Conservation (phyloP, 2,797 vertebrate genomes). For the Gorsachius magnificus region DNA sequence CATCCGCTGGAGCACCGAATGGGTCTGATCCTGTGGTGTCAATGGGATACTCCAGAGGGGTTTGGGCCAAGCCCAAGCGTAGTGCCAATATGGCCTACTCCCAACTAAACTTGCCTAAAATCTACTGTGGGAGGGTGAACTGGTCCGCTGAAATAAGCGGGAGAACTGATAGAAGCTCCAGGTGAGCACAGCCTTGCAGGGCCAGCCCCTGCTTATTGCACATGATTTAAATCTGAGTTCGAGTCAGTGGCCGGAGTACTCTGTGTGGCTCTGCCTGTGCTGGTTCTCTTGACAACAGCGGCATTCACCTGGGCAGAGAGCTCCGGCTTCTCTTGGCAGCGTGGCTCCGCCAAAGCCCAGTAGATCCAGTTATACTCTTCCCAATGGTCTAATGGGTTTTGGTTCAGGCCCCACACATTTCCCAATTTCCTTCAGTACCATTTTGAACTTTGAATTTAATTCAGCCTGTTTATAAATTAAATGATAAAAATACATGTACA, state of each 20-base stretch:
- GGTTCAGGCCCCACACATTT: not conserved
- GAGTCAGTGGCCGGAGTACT: no score
- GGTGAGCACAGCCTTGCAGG: not conserved
- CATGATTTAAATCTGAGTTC: fast-evolving
- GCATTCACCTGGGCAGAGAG: not conserved
- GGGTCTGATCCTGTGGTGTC: not conserved
- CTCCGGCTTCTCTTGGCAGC: not conserved
- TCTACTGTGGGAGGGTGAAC: not conserved
- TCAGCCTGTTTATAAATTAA: not conserved
- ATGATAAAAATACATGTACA: not conserved
- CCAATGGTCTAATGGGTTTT: not conserved
- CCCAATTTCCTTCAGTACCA: not conserved
- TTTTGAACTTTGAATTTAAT: not conserved
- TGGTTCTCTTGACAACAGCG: not conserved
- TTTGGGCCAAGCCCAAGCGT: not conserved
- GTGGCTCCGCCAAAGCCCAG: not conserved
- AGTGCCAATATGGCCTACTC: no score
- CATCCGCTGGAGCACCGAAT: not conserved
- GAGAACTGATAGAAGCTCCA: not conserved
- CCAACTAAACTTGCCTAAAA: not conserved
- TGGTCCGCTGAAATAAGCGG: not conserved
- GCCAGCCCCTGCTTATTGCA: not conserved
- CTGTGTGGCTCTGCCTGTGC: not conserved
- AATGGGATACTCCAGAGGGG: not conserved
- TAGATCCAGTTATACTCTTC: not conserved